These are phyloP conservation scores for Tenthredo livida DNA, from an alignment of 2,888 invertebrate species.

Conservation along the genomic window DNA sequence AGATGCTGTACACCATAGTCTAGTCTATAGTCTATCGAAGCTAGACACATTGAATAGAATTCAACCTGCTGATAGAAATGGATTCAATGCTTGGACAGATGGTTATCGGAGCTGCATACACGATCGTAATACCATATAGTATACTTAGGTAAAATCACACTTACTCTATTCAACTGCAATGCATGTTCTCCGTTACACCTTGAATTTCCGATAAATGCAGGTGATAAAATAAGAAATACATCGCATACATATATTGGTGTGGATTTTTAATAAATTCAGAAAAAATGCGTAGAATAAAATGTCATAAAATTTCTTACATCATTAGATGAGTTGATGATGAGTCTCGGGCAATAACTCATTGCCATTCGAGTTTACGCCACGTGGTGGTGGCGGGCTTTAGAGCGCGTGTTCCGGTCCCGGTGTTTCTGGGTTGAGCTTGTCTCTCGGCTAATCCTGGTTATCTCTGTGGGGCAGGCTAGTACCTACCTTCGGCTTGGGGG, in stretches of 20 bases:
- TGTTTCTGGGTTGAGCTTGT: slow-evolving; percentile 42
- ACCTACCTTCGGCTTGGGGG: not conserved
- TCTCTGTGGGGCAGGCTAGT: slow-evolving; percentile 45
- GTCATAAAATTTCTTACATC: not conserved
- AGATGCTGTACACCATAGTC: not conserved
- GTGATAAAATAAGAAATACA: not conserved
- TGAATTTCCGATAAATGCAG: not conserved
- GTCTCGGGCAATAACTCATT: not conserved
- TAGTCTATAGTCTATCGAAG: not conserved
- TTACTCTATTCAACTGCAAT: not conserved
- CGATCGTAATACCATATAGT: slow-evolving; percentile 10
- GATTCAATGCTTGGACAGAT: slow-evolving; percentile 31
- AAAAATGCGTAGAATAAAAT: too few relatives aligned
- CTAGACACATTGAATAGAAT: slow-evolving; percentile 25
- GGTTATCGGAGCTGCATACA: slow-evolving; percentile 25
- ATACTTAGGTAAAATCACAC: not conserved
- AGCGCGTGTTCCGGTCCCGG: slow-evolving; percentile 36
- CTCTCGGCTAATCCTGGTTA: slow-evolving; percentile 49
- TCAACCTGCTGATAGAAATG: slow-evolving; percentile 36
- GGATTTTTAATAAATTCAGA: too few relatives aligned
- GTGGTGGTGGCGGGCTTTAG: slow-evolving; percentile 15
- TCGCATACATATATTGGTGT: too few relatives aligned
- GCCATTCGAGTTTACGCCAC: slow-evolving; percentile 27
- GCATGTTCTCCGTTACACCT: not conserved
- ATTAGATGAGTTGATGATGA: not conserved